Percentiles rank a stretch among this genome's conserved stretches.
Conservation (phyloP, 2,888 invertebrate species). For the Caenorhabditis sp. region DNA sequence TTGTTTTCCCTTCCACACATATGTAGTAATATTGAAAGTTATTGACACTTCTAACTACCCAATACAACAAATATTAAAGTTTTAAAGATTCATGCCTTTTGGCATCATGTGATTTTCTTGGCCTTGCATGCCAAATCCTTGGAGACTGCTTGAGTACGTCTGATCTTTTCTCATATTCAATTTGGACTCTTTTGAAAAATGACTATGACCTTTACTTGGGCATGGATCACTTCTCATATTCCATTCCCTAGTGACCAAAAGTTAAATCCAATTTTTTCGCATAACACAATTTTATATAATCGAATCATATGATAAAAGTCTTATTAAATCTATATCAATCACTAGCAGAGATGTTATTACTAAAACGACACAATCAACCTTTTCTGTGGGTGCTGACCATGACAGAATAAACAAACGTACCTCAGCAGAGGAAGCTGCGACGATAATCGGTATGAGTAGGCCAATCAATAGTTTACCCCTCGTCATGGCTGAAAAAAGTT, state of each 20-base stretch:
- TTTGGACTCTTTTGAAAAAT: constrained; percentile 5
- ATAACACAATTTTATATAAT: constrained; percentile 39
- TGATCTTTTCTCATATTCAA: constrained; percentile 30
- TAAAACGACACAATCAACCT: too few species aligned
- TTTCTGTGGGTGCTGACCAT: background rate
- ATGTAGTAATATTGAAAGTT: background rate
- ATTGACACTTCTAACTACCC: background rate
- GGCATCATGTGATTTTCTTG: background rate
- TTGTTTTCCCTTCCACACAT: background rate
- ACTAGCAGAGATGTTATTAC: too few species aligned
- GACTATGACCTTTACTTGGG: constrained; percentile 20
- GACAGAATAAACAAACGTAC: constrained; percentile 42
- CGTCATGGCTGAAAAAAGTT: constrained; percentile 63
- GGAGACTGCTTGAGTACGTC: constrained; percentile 20
- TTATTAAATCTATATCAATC: too few species aligned
- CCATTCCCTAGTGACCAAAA: constrained; percentile 15
- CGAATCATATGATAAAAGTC: constrained; percentile 35
- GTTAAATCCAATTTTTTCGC: background rate
- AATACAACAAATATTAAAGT: background rate
- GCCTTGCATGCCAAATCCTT: constrained; percentile 11
- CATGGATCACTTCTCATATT: background rate
- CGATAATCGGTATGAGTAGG: constrained; percentile 64
- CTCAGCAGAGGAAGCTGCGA: constrained; percentile 51
- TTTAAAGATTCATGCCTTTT: background rate
- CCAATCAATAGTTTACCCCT: constrained; percentile 67